Evolutionary conservation across 2,888 invertebrate genomes (phyloP).

Genomic region (Taenaris catops): DNA sequence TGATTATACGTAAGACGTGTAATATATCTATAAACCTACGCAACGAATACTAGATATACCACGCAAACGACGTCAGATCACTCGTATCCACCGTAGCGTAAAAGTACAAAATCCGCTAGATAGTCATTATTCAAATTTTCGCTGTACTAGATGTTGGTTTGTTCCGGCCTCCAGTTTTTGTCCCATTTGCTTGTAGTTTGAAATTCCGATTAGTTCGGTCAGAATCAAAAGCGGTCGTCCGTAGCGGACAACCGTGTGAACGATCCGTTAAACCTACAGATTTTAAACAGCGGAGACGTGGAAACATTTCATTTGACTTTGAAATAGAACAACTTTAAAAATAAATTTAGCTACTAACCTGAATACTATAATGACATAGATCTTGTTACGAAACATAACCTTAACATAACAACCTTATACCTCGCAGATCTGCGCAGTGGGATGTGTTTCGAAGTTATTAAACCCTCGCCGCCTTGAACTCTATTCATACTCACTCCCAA

Average conservation of each 20-base stretch:
- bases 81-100: constrained; percentile 61
- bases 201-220: constrained; percentile 74
- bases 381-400: too few relatives aligned
- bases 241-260: constrained; percentile 73
- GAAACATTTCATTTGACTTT: background rate
- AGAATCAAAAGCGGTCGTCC: constrained; percentile 71
- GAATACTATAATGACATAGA: too few relatives aligned
- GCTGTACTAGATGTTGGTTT: constrained; percentile 74
- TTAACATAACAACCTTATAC: too few relatives aligned
- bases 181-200: constrained; percentile 67
- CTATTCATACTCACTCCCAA: too few relatives aligned
- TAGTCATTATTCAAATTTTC: constrained; percentile 78
- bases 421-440: too few relatives aligned
- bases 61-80: constrained; percentile 34
- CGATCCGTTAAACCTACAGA: constrained; percentile 61
- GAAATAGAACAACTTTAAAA: too few relatives aligned
- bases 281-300: constrained; percentile 4
- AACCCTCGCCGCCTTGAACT: too few relatives aligned
- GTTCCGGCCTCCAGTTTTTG: constrained; percentile 74
- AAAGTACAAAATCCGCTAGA: constrained; percentile 70
- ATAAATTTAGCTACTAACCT: too few relatives aligned
- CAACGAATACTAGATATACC: constrained; percentile 29
- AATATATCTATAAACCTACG: too few relatives aligned
- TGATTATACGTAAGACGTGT: background rate
- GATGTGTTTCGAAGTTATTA: too few relatives aligned